Conservation (phyloP, 2,888 invertebrate species). For the Venusia cambrica region DNA sequence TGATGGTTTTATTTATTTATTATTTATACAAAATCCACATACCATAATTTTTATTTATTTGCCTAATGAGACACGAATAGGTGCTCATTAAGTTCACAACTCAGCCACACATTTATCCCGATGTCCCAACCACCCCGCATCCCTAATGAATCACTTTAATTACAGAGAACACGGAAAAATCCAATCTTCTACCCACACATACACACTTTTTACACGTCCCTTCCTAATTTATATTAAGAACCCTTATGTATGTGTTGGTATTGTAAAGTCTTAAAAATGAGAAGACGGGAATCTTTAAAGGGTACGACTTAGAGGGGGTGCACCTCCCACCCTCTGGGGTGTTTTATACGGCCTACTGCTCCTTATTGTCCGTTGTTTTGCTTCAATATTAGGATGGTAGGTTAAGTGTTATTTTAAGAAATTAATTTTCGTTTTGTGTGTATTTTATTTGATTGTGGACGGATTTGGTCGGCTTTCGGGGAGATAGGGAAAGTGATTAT, state of each 20-base stretch:
- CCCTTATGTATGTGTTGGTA: constrained; percentile 70
- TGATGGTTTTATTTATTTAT: no score
- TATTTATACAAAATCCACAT: background rate
- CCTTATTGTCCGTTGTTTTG: constrained; percentile 74
- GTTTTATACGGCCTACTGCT: constrained; percentile 69
- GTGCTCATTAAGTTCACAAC: constrained; percentile 9
- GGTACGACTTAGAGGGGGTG: constrained; percentile 77
- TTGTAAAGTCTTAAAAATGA: constrained; percentile 81
- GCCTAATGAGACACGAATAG: constrained; percentile 4
- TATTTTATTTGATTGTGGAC: constrained; percentile 27
- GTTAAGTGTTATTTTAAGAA: constrained; percentile 64
- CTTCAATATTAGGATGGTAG: constrained; percentile 72
- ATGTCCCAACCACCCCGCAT: constrained; percentile 37
- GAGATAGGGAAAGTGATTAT: constrained; percentile 12
- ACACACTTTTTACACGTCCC: constrained; percentile 24
- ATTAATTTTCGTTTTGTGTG: constrained; percentile 40
- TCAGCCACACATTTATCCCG: constrained; percentile 16
- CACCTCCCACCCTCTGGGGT: constrained; percentile 51
- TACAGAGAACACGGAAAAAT: constrained; percentile 76
- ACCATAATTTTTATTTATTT: background rate
- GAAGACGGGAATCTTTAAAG: constrained; percentile 80
- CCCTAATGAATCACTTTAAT: constrained; percentile 66
- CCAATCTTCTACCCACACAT: constrained; percentile 60
- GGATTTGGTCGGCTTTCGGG: constrained; percentile 13
- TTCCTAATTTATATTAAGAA: constrained; percentile 63